phyloP scores from a whole-genome alignment of 2,888 invertebrate species.

The Eilema depressum region DNA sequence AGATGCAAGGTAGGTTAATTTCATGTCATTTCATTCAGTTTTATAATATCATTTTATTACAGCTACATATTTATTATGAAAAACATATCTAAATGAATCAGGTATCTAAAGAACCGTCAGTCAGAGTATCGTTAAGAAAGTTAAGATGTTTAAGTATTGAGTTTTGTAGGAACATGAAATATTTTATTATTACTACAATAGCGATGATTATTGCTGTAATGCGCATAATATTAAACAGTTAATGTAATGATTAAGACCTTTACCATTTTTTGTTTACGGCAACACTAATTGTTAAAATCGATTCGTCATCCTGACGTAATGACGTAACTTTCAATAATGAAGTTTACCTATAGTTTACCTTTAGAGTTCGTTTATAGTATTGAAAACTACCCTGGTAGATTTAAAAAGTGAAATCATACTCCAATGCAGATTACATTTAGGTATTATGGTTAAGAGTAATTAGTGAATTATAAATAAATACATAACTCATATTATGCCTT shows the following conservation, averaged over 20 bases:
- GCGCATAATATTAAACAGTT: background rate
- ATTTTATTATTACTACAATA: conserved; percentile 11
- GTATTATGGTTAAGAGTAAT: background rate
- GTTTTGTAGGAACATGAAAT: conserved; percentile 26
- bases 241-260: conserved; percentile 15
- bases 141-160: conserved; percentile 1
- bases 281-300: conserved; percentile 19
- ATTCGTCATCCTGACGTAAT: conserved; percentile 22
- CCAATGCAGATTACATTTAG: background rate
- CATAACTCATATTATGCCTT: background rate
- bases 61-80: background rate
- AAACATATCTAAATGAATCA: background rate
- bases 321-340: conserved; percentile 18
- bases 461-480: background rate
- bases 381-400: background rate
- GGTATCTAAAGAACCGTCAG: no score
- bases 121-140: background rate
- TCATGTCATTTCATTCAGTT: no score
- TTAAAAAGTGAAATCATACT: no score
- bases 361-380: background rate
- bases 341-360: conserved; percentile 11
- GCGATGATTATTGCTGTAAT: conserved; percentile 6
- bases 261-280: conserved; percentile 9
- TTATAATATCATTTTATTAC: background rate
- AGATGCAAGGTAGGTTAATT: conserved; percentile 87